These are phyloP conservation scores for Machimus rusticus DNA, from an alignment of 2,888 invertebrate species.

Conservation along the genomic window DNA sequence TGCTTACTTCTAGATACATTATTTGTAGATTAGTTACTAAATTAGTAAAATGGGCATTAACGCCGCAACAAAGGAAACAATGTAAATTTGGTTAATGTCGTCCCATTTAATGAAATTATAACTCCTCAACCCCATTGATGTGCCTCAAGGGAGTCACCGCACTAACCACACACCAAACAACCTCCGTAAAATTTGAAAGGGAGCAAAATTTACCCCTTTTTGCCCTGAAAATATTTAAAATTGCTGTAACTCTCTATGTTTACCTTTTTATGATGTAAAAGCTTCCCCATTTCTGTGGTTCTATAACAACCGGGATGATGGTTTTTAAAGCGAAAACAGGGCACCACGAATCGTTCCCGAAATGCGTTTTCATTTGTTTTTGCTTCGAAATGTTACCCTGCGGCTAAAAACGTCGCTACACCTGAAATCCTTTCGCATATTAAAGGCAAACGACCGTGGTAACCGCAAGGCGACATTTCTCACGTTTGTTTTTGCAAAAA, in stretches of 20 bases:
- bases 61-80: not conserved
- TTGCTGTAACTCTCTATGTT: not conserved
- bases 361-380: not conserved
- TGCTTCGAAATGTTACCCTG: not conserved
- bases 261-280: not conserved
- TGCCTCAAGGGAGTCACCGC: not conserved
- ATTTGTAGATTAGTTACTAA: not conserved
- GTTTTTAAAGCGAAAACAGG: not conserved
- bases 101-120: not conserved
- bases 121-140: not conserved
- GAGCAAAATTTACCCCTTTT: not conserved
- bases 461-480: not conserved
- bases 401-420: not conserved
- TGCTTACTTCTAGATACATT: not conserved
- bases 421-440: not conserved
- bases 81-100: not conserved
- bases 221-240: not conserved
- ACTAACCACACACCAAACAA: not conserved
- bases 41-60: not conserved
- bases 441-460: not conserved
- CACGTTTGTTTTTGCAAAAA: not conserved
- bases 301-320: not conserved
- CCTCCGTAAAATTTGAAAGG: not conserved
- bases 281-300: not conserved
- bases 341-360: not conserved